Evolutionary conservation across 2,797 vertebrate genomes (phyloP).

Genomic region (Linurgus olivaceus): DNA sequence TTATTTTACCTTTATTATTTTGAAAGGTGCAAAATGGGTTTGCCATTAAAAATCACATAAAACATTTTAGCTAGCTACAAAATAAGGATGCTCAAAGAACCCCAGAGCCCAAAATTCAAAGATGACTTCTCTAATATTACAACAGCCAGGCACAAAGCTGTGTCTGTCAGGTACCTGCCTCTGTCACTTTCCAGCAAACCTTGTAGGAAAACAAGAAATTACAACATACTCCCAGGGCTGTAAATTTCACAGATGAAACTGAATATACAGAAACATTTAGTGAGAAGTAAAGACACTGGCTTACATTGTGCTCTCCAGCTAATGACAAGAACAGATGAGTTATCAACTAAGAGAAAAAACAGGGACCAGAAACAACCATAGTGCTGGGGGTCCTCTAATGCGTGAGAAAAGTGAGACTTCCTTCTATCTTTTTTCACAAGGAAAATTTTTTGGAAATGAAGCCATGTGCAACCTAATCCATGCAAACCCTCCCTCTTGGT

Average conservation of each 20-base stretch:
- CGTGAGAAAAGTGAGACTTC: not conserved
- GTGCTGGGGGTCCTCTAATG: not conserved
- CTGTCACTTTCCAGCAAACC: not conserved
- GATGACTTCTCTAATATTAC: not conserved
- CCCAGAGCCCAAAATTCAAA: not conserved
- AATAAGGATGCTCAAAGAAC: not conserved
- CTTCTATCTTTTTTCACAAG: not conserved
- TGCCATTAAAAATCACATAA: not conserved
- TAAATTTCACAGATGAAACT: constrained; percentile 18
- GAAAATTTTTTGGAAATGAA: not conserved
- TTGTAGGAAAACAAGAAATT: constrained; percentile 8
- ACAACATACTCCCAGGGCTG: not conserved
- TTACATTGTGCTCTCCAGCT: not conserved
- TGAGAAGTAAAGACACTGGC: not conserved
- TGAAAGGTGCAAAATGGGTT: not conserved
- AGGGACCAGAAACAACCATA: not conserved
- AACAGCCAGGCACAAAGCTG: not conserved
- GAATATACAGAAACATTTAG: constrained; percentile 8
- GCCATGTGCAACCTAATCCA: not conserved
- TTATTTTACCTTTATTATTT: not conserved
- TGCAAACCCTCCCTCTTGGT: not conserved
- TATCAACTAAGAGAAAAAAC: constrained; percentile 2
- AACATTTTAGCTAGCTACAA: not conserved
- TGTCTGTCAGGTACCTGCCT: not conserved
- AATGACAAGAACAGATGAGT: constrained; percentile 7